phyloP scores from a whole-genome alignment of 2,113 vertebrate genomes.

The Etia nguti region DNA sequence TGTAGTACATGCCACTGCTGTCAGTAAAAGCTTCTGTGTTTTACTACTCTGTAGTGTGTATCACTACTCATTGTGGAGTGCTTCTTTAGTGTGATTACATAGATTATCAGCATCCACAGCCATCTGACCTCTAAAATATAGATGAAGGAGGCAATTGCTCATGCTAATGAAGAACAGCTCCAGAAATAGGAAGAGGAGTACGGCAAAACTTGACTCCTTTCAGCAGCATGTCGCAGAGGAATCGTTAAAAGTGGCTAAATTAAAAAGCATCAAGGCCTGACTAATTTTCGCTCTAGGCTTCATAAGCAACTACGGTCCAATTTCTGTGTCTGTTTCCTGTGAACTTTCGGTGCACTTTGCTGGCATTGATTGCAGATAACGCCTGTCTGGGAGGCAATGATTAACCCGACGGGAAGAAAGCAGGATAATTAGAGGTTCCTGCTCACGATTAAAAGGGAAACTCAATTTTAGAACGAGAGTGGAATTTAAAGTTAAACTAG shows the following conservation, averaged over 20 bases:
- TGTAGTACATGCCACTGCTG: neutral
- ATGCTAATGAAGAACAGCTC: neutral
- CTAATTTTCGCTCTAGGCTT: neutral
- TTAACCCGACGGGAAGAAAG: neutral
- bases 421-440: constrained; percentile 25
- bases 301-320: neutral
- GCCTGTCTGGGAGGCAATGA: constrained; percentile 2
- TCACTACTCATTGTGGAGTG: neutral
- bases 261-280: neutral
- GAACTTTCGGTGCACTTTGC: constrained; percentile 9
- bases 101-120: neutral
- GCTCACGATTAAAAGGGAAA: constrained; percentile 19
- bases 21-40: neutral
- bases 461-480: neutral
- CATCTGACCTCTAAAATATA: neutral
- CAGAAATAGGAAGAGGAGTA: neutral
- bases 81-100: neutral
- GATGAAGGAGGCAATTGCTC: neutral
- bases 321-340: neutral
- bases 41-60: neutral
- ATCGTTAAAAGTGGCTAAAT: neutral
- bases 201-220: neutral
- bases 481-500: neutral
- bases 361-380: constrained; percentile 13
- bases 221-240: neutral